Conservation (phyloP, 2,113 vertebrate genomes). For the Plecturocebus donacophilus region DNA sequence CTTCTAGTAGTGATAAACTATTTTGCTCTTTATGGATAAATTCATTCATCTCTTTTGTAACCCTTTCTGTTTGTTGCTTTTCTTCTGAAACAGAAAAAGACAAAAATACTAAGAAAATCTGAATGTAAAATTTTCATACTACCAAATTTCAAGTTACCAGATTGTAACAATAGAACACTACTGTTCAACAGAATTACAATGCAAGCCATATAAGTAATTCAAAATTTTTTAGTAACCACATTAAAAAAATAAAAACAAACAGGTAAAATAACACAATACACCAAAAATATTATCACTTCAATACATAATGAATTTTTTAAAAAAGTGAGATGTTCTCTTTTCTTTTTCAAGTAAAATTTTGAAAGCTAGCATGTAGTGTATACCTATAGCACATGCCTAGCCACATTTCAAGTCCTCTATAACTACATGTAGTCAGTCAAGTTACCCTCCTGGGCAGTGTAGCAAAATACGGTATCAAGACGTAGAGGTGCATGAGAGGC, state of each 20-base stretch:
- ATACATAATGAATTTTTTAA: not conserved
- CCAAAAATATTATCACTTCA: constrained; percentile 27
- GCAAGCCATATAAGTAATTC: not conserved
- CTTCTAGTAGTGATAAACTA: constrained; percentile 91
- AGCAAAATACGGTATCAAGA: not conserved
- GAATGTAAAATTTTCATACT: constrained; percentile 3
- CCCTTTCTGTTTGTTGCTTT: constrained; percentile 90
- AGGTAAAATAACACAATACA: not conserved
- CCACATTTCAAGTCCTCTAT: not conserved
- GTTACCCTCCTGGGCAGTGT: not conserved
- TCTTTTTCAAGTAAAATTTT: not conserved
- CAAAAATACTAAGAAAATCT: constrained; percentile 46
- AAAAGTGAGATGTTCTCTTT: not conserved
- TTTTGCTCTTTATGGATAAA: constrained; percentile 91
- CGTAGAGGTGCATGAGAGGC: not conserved
- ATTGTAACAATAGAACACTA: not conserved
- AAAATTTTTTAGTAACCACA: constrained; percentile 10
- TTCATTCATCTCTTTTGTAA: constrained; percentile 92
- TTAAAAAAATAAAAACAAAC: not conserved
- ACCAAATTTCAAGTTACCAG: constrained; percentile 12
- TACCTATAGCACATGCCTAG: not conserved
- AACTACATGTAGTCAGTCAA: not conserved
- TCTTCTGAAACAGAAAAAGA: constrained; percentile 89
- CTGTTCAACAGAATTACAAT: not conserved
- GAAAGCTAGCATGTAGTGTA: not conserved